Evolutionary conservation across 2,888 invertebrate genomes (phyloP), one percentile per base, ranked within the genome.

Genomic region (Zygothrica quintamaculata): DNA sequence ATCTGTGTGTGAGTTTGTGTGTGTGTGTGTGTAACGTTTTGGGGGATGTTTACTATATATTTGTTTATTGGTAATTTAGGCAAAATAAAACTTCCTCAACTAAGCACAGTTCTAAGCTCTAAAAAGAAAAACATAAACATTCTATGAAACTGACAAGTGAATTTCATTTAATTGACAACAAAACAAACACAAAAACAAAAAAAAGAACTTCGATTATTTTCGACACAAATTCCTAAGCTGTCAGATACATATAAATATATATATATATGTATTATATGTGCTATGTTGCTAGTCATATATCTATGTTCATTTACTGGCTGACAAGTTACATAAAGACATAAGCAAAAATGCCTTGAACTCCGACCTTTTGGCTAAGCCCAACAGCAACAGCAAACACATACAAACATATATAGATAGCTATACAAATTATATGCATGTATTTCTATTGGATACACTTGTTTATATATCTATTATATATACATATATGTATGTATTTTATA

Each of bases 341-440:
- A 50, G 56, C 37, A 37, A 34, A 18, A 51, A 39, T 77, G 57
- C 84, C 80, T 81, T 81, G 84, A 81, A 84, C 80, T 73, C 58
- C 84, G 80, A 59, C 84, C 77, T 81, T 84, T 77, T 48, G 37
- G 16, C 26, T 13, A 57, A 25, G 57, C 57, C 60, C 34, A 47
- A 47, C 39, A 53, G 25, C 16, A 12, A 51, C 25, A 43, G 3
- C n/a, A n/a, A 34, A 7, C 34, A 52, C 79, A 71, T 50, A 56
- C 66, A 65, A 15, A 57, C 50, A 70, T 40, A 50, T n/a, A 66
- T 40, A 53, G 29, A 33, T n/a, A 50, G 13, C 43, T 16, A 65
- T 53, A 57, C 46, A 50, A 31, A n/a, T n/a, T 58, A 62, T 69
- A 47, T 62, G 58, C 55, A 52, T 52, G 42, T 44, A 48, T 48